Evolutionary conservation across 2,113 vertebrate genomes (phyloP), one percentile per base, ranked within the genome.

Genomic region (Silurus asotus): DNA sequence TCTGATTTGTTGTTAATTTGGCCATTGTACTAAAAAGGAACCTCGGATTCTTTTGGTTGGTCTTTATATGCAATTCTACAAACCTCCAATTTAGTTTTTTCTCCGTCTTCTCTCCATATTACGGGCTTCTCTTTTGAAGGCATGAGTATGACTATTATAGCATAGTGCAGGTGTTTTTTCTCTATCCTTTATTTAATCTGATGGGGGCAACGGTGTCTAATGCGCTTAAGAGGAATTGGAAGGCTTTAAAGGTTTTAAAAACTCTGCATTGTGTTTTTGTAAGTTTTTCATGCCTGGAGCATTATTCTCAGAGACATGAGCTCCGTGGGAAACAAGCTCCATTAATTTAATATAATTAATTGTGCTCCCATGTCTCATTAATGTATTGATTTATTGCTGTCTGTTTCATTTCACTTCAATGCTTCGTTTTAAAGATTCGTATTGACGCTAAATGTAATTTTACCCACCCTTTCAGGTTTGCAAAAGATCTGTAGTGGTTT

Each of bases 281-380:
- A 45, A 15, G 59, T 19, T 76, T 56, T 75, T 72, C 58, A 59
- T 62, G 56, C 17, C 58, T 80, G 9, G 5, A 61, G 78, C 19
- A 1, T 61, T 48, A 20, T 37, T 80, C 19, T 62, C 28, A 61
- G 17, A 80, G 19, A 61, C 79, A 13, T 62, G 79, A 62, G 56
- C 70, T 61, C n/a, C 8, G 53, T 51, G 56, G 77, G 28, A 28
- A 19, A 45, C 15, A 37, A 10, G 28, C 56, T 72, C 23, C 15
- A 8, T 87, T 85, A 78, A 51, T 85, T 64, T 70, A 62, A 67
- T 78, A 19, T 64, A 70, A 72, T 90, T 87, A 76, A 84, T 87
- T 81, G 49, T 82, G 82, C 28, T 15, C 25, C 6, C 70, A n/a
- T 79, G 64, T 86, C 83, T 84, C 49, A 20, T 83, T 84, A 56